phyloP scores from a whole-genome alignment of 2,113 vertebrate genomes.

The Podarcis cretensis region DNA sequence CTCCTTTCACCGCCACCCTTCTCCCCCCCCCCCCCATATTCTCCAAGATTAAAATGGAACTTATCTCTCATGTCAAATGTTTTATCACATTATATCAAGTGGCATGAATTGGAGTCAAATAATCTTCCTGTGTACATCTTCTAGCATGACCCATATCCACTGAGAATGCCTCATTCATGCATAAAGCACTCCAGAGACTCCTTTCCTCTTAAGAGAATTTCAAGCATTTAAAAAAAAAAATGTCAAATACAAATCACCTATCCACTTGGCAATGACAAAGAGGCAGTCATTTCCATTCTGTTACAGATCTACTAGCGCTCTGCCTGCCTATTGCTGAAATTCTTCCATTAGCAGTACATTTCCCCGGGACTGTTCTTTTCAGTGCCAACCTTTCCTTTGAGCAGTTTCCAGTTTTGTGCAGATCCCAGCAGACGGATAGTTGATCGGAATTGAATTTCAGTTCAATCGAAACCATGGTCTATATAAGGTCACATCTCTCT shows the following conservation, averaged over 20 bases:
- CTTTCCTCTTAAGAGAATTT: conserved; percentile 81
- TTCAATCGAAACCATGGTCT: not conserved
- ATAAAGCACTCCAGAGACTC: conserved; percentile 77
- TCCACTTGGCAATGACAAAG: conserved; percentile 79
- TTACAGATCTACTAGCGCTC: conserved; percentile 61
- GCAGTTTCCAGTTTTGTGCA: conserved; percentile 70
- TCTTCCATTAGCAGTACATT: conserved; percentile 72
- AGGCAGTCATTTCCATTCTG: conserved; percentile 64
- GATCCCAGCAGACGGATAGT: conserved; percentile 53
- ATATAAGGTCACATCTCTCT: not conserved
- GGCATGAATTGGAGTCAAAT: conserved; percentile 99
- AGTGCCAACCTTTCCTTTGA: conserved; percentile 80
- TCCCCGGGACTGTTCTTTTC: conserved; percentile 81
- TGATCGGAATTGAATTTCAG: conserved; percentile 48
- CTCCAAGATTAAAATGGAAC: conserved; percentile 93
- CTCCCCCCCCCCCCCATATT: conserved; percentile 70
- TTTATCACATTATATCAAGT: conserved; percentile 99
- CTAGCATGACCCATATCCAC: conserved; percentile 99
- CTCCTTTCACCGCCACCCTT: conserved; percentile 57
- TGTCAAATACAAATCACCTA: conserved; percentile 78
- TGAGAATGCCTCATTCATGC: conserved; percentile 93
- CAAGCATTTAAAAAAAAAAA: conserved; percentile 74
- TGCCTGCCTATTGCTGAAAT: conserved; percentile 68
- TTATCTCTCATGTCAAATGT: conserved; percentile 99
- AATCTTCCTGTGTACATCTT: conserved; percentile 99